phyloP scores from a whole-genome alignment of 1,140 invertebrate species.

The Drosophila santomea region DNA sequence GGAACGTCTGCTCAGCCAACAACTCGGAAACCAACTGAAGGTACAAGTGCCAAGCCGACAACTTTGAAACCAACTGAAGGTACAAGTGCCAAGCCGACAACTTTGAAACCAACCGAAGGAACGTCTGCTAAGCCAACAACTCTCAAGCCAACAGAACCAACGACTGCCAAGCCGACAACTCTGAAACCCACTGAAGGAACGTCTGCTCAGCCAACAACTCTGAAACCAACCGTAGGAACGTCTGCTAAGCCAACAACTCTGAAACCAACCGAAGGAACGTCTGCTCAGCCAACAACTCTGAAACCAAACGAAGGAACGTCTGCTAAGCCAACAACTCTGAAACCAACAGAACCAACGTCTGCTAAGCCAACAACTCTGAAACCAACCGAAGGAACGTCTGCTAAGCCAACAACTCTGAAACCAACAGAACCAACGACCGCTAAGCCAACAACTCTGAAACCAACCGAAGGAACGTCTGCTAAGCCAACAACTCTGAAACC shows the following conservation, averaged over 20 bases:
- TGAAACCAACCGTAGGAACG: not conserved
- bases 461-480: conserved; percentile 1
- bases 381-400: not conserved
- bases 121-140: not conserved
- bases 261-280: not conserved
- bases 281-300: not conserved
- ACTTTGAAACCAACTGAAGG: not conserved
- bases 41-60: not conserved
- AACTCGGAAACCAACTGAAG: conserved; percentile 2
- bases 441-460: not conserved
- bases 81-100: not conserved
- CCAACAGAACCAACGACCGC: not conserved
- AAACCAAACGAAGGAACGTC: conserved; percentile 1
- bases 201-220: not conserved
- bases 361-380: conserved; percentile 4
- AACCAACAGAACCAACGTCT: not conserved
- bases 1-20: conserved; percentile 4
- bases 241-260: conserved; percentile 1
- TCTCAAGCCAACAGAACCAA: conserved; percentile 3
- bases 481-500: conserved; percentile 12
- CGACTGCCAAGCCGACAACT: conserved; percentile 1
- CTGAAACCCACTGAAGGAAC: not conserved
- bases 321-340: conserved; percentile 8
- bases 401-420: conserved; percentile 5
- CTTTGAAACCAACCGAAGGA: not conserved